Percentiles rank a stretch among this genome's conserved stretches.
phyloP scores from a whole-genome alignment of 1,140 invertebrate species.

The Hirudo medicinalis region DNA sequence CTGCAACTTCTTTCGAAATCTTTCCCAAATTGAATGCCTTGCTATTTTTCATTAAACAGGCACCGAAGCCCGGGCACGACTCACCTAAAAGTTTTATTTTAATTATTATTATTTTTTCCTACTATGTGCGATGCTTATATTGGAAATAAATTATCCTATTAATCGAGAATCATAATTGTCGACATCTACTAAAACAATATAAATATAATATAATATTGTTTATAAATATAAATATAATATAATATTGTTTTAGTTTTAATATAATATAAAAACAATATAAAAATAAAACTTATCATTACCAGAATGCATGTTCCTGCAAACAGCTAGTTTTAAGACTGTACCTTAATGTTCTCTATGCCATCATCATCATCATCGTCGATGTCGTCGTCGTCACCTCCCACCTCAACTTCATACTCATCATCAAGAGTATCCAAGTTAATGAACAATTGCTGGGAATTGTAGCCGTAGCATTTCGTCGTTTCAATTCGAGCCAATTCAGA shows the following conservation, averaged over 20 bases:
- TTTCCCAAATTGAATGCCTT: not conserved
- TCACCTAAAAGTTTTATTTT: not conserved
- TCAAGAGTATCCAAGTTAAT: not conserved
- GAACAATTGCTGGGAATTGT: not conserved
- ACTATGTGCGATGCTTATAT: not conserved
- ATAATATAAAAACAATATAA: not conserved
- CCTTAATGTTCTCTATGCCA: not conserved
- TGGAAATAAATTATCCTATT: not conserved
- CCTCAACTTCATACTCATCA: not conserved
- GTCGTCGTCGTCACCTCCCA: not conserved
- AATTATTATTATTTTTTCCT: not conserved
- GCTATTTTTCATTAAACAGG: not conserved
- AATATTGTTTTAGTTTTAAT: too few species aligned
- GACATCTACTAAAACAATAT: not conserved
- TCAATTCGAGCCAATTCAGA: too few species aligned
- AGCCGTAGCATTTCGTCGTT: not conserved
- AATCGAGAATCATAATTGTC: not conserved
- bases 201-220: too few species aligned
- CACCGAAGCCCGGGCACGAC: not conserved
- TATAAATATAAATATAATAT: not conserved
- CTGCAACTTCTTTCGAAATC: not conserved
- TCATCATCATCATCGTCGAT: constrained; percentile 2
- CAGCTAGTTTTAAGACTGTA: not conserved
- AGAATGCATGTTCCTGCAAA: not conserved
- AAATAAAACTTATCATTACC: not conserved